Evolutionary conservation across 1,140 invertebrate genomes (phyloP).

Genomic region (Leptopilina clavipes): DNA sequence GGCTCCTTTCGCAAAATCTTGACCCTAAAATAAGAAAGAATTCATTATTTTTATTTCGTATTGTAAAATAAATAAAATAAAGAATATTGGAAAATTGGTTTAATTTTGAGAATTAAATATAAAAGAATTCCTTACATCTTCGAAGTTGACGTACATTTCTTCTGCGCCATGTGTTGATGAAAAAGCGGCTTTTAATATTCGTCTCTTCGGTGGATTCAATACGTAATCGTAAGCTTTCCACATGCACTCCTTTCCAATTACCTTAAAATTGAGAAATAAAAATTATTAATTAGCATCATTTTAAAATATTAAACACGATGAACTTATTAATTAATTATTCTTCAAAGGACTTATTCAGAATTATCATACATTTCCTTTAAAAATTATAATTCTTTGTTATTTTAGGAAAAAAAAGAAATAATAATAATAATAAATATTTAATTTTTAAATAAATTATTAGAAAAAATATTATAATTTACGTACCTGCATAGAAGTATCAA

Average conservation of each 20-base stretch:
- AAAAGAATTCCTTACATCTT: constrained; percentile 64
- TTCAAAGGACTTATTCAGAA: too few relatives aligned
- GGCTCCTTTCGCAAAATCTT: constrained; percentile 55
- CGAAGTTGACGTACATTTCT: constrained; percentile 72
- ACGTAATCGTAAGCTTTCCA: constrained; percentile 75
- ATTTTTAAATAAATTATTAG: constrained; percentile 24
- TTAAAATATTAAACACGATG: background rate
- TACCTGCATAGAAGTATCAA: constrained; percentile 71
- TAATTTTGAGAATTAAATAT: background rate
- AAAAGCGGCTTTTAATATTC: constrained; percentile 73
- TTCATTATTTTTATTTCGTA: too few relatives aligned
- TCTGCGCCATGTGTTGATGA: constrained; percentile 65
- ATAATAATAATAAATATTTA: constrained; percentile 11
- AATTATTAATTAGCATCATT: background rate
- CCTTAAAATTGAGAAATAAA: constrained; percentile 55
- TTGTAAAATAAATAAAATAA: too few relatives aligned
- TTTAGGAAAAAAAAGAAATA: constrained; percentile 36
- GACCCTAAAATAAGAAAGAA: constrained; percentile 51
- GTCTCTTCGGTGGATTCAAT: constrained; percentile 65
- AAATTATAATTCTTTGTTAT: too few relatives aligned
- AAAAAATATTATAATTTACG: constrained; percentile 27
- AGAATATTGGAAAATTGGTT: too few relatives aligned
- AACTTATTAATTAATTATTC: too few relatives aligned
- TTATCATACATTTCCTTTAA: too few relatives aligned
- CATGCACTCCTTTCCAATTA: constrained; percentile 68